Base-by-base conservation (phyloP, 2,888 invertebrate species). In the Zygogramma bicolorata region DNA sequence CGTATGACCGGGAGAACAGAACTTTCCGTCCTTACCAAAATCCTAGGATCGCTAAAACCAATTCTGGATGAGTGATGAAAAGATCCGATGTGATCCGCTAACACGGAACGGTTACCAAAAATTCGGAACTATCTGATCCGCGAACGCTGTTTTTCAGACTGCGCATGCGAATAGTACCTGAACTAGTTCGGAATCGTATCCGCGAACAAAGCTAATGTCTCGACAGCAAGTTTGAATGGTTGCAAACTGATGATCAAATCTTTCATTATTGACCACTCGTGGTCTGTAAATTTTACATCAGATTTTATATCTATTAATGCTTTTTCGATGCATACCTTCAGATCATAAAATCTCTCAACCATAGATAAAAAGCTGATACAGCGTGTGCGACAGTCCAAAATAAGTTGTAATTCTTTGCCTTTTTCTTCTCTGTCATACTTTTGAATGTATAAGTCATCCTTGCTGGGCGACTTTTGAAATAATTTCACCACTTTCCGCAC, bases 331-430 rank as follows among this genome's bases (percentile, higher is more conserved):
- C 57, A 65, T 13, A 8, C 25, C 15, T 57, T 57, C 3, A 53
- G n/a, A 18, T 20, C n/a, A 20, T 61, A 18, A 25, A 65, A 53
- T 10, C 65, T 18, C 20, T 66, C 58, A 22, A 66, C 13, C 66
- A 66, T 66, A 22, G n/a, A 1, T 13, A 66, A 40, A 5, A 66
- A 15, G 40, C 58, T 66, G 22, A 58, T 66, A 58, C 66, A 66
- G 3, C 66, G 5, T 8, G 57, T 66, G 3, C 15, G 38, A 25
- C 58, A 66, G 40, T 66, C 66, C 22, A 57, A 38, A n/a, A 34
- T 66, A 5, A 58, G 42, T 15, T 8, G 6, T 40, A 38, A 5
- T 38, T 66, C 58, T 65, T 65, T 65, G 57, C 65, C 53, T 18
- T n/a, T 2, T 29, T 65, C 1, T 53, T 53, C 65, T 31, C 22